A percentile compares a stretch with the other conserved stretches of the same genome.
phyloP scores from a whole-genome alignment of 2,797 vertebrate species.

The Myripristis jacobus region DNA sequence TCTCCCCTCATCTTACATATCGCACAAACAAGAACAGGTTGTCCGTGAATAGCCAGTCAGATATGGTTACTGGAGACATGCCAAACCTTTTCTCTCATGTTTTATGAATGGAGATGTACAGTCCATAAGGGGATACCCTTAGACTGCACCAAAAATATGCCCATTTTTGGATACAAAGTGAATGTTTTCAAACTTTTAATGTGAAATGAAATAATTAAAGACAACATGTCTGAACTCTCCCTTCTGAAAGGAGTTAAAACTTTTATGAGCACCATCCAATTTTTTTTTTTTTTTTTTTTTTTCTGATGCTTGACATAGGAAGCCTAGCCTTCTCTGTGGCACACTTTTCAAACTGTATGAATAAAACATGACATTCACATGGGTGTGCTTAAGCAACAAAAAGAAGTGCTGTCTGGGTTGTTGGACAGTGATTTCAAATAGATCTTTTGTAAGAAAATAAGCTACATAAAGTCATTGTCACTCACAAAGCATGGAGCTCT shows the following conservation, averaged over 20 bases:
- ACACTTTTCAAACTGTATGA: constrained; percentile 76
- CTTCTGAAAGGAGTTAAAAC: constrained; percentile 71
- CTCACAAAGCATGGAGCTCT: constrained; percentile 47
- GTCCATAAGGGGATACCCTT: constrained; percentile 31
- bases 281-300: constrained; percentile 66
- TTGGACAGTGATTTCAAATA: constrained; percentile 69
- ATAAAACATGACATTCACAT: constrained; percentile 79
- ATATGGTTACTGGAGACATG: constrained; percentile 21
- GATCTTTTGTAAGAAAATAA: constrained; percentile 39
- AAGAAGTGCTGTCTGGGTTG: constrained; percentile 71
- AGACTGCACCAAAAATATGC: constrained; percentile 39
- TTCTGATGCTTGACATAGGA: constrained; percentile 67
- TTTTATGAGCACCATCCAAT: constrained; percentile 78
- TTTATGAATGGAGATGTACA: constrained; percentile 47
- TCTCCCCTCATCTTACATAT: constrained; percentile 4
- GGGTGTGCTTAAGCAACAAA: constrained; percentile 78
- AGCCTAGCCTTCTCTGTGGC: constrained; percentile 71
- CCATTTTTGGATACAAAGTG: constrained; percentile 38
- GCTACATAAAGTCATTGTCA: constrained; percentile 42
- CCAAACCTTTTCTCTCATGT: constrained; percentile 23
- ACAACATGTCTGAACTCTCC: constrained; percentile 64
- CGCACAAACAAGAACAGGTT: constrained; percentile 10
- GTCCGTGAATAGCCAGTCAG: constrained; percentile 15
- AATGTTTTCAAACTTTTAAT: constrained; percentile 65
- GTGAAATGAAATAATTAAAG: constrained; percentile 75